Conservation (phyloP, 2,888 invertebrate genomes). For the Melanostoma mellinum region DNA sequence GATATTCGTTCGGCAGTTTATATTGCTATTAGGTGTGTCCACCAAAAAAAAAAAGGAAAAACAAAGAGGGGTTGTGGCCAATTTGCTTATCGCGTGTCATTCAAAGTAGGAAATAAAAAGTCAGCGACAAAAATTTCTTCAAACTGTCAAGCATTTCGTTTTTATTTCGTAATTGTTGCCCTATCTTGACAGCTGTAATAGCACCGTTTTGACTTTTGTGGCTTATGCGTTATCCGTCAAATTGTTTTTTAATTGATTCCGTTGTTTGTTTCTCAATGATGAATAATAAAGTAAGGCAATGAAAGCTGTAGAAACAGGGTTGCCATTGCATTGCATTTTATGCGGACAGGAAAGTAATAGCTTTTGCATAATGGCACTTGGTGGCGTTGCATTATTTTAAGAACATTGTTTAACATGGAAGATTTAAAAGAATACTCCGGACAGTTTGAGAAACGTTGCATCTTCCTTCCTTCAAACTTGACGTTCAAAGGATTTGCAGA, state of each 20-base stretch:
- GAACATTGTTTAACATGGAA: too few species aligned
- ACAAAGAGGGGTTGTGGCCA: conserved; percentile 62
- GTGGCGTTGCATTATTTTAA: too few species aligned
- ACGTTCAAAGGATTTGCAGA: too few species aligned
- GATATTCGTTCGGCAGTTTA: conserved; percentile 9
- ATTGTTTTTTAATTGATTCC: conserved; percentile 70
- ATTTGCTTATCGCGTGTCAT: conserved; percentile 73
- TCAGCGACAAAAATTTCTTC: conserved; percentile 53
- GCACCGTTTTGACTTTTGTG: conserved; percentile 48
- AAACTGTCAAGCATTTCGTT: conserved; percentile 56
- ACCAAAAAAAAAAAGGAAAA: conserved; percentile 19
- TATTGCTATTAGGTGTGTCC: conserved; percentile 36
- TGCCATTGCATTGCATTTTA: too few species aligned
- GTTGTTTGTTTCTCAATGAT: conserved; percentile 13
- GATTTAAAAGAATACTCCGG: too few species aligned
- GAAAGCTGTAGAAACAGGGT: not conserved
- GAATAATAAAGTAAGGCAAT: conserved; percentile 1
- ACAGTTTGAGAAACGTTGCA: too few species aligned
- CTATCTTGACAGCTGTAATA: conserved; percentile 68
- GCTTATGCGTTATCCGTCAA: conserved; percentile 53
- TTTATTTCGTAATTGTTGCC: conserved; percentile 63
- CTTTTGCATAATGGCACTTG: too few species aligned
- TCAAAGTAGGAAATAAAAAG: conserved; percentile 67
- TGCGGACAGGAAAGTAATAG: too few species aligned
- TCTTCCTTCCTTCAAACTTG: too few species aligned